phyloP scores from a whole-genome alignment of 2,888 invertebrate species.

The Synergus laeviventris region DNA sequence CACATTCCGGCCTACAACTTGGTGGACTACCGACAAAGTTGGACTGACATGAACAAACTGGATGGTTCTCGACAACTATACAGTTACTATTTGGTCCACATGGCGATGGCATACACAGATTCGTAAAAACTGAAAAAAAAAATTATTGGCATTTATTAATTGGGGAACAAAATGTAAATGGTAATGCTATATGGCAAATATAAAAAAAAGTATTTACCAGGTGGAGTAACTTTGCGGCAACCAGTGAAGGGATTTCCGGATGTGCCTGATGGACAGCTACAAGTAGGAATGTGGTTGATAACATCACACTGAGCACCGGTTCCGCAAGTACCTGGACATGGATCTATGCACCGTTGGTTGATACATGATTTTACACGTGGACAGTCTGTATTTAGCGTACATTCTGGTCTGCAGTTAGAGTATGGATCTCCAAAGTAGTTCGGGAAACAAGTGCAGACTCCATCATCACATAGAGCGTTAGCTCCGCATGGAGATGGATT shows the following conservation, averaged over 20 bases:
- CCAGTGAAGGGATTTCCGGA: conserved; percentile 85
- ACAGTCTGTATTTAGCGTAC: conserved; percentile 85
- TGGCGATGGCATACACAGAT: conserved; percentile 85
- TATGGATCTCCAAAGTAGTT: conserved; percentile 86
- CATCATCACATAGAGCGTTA: conserved; percentile 72
- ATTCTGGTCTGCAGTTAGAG: conserved; percentile 84
- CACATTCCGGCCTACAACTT: conserved; percentile 89
- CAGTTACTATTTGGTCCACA: conserved; percentile 89
- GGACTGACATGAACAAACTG: conserved; percentile 84
- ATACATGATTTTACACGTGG: conserved; percentile 83
- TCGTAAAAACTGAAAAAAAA: conserved; percentile 49
- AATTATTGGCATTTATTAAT: conserved; percentile 16
- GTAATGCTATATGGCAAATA: not conserved
- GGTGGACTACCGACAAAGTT: conserved; percentile 87
- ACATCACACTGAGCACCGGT: conserved; percentile 85
- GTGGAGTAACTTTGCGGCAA: conserved; percentile 78
- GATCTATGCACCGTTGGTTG: conserved; percentile 84
- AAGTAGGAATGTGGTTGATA: conserved; percentile 85
- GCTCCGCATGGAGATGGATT: conserved; percentile 86
- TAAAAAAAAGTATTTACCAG: conserved; percentile 51
- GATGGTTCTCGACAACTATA: conserved; percentile 82
- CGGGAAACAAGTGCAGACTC: conserved; percentile 83
- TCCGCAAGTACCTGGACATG: conserved; percentile 87
- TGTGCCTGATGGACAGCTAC: conserved; percentile 82
- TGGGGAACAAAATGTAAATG: not conserved